Base-by-base conservation (phyloP, 1,140 invertebrate genomes). In the Zaprionus ornatus region DNA sequence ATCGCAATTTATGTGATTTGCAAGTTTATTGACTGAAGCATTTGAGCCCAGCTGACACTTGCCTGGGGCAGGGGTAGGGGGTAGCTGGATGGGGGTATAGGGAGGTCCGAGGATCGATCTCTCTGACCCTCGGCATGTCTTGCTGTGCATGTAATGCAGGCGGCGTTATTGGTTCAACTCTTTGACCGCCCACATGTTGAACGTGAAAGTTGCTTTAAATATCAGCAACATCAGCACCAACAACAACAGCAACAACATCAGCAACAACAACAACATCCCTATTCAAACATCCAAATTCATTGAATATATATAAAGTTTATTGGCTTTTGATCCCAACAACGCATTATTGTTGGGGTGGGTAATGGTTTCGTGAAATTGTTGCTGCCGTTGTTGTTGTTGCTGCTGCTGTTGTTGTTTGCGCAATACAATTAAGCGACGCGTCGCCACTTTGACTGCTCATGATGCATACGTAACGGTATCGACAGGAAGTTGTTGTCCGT, bases 311-410 rank as follows among this genome's bases (percentile, higher is more conserved):
- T 56, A 80, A 83, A 82, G 88, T 88, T 91, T 91, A 84, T 91
- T 91, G 88, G 86, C 88, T 91, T 91, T 91, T 91, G 80, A 91
- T 91, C 87, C 83, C 87, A 80, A 84, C 87, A 80, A 84, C 72
- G 84, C 77, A 81, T 88, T 87, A 84, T 91, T 91, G 88, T 91
- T 91, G 77, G 87, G 87, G 87, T 91, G 80, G 87, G 87, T 91
- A 91, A 91, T 91, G 87, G 87, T 87, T 69, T 63, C 45, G 62
- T 67, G 61, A 17, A 45, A n/a, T 68, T 77, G 52, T 45, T 74
- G 66, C 45, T 74, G 59, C 23, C 23, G 65, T 9, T 73, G 40
- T 9, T 40, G 64, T 17, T 27, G 9, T 10, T 61, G 45, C 9
- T 42, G 45, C n/a, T 42, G 48, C 21, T 61, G 29, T 48, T 69